These are phyloP conservation scores for Apodemia hepburni DNA, from an alignment of 2,888 invertebrate species.

Conservation along the genomic window DNA sequence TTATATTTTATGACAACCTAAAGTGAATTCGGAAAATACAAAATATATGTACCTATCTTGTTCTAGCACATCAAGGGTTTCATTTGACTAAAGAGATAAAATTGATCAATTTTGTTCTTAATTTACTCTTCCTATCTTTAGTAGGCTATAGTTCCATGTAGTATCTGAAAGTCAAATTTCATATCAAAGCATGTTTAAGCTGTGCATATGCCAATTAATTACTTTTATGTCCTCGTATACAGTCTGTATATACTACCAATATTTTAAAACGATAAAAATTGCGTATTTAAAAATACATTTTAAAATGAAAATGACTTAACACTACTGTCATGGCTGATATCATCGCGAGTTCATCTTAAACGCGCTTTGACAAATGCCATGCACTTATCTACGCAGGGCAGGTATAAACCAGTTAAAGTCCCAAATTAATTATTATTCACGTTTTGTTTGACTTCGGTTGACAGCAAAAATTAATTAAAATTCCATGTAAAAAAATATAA, in stretches of 20 bases:
- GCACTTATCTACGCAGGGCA: constrained; percentile 34
- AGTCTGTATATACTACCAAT: background rate
- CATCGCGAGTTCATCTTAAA: constrained; percentile 24
- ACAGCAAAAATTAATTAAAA: constrained; percentile 78
- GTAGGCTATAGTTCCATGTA: too few relatives aligned
- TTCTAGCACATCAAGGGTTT: too few relatives aligned
- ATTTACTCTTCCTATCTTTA: too few relatives aligned
- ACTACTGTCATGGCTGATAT: constrained; percentile 21
- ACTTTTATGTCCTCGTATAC: background rate
- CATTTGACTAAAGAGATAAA: too few relatives aligned
- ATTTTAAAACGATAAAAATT: background rate
- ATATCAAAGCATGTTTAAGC: background rate
- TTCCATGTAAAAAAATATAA: constrained; percentile 67
- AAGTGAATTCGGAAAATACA: too few relatives aligned
- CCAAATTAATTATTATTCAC: constrained; percentile 68
- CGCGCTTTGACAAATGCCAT: constrained; percentile 36
- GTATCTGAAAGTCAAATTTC: background rate
- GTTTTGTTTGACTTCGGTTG: constrained; percentile 69
- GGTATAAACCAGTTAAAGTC: constrained; percentile 45
- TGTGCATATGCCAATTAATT: background rate
- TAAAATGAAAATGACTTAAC: constrained; percentile 21
- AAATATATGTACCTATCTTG: too few relatives aligned
- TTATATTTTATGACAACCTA: too few relatives aligned
- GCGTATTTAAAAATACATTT: constrained; percentile 3
- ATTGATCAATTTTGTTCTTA: too few relatives aligned